Evolutionary conservation across 2,113 vertebrate genomes (phyloP).

Genomic region (Eptatretus burgeri): DNA sequence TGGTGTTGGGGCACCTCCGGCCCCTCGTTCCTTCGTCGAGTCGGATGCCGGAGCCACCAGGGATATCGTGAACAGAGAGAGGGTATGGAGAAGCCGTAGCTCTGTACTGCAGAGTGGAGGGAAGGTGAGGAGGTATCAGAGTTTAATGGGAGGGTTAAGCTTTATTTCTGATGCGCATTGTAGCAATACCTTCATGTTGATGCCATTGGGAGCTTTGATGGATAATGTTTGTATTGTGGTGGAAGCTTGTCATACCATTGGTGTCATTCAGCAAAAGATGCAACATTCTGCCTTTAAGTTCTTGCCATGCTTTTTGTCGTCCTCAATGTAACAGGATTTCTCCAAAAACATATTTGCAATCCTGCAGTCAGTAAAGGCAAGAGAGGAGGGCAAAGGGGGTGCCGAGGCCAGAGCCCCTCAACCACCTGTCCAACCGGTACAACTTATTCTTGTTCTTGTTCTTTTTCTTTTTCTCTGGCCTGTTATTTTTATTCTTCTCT

Average conservation of each 20-base stretch:
- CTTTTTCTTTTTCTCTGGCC: too few species aligned
- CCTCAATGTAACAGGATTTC: conserved; percentile 34
- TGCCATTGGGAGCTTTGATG: too few species aligned
- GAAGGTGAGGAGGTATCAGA: conserved; percentile 28
- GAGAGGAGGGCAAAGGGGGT: conserved; percentile 76
- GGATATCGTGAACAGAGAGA: conserved; percentile 85
- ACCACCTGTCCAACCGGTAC: conserved; percentile 55
- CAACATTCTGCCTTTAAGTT: too few species aligned
- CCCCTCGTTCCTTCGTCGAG: conserved; percentile 92
- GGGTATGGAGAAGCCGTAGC: conserved; percentile 85
- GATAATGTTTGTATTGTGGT: too few species aligned
- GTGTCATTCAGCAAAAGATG: too few species aligned
- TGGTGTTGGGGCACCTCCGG: conserved; percentile 66
- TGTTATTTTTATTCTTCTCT: too few species aligned
- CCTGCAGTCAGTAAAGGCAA: conserved; percentile 89
- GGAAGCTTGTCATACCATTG: too few species aligned
- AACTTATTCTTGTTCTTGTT: conserved; percentile 8
- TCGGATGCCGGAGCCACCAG: conserved; percentile 86
- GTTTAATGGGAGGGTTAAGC: too few species aligned
- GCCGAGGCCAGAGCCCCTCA: conserved; percentile 63
- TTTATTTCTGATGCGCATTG: too few species aligned
- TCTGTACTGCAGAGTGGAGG: conserved; percentile 91
- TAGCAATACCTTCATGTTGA: too few species aligned
- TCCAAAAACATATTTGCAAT: conserved; percentile 98
- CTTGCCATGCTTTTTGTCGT: too few species aligned